A percentile compares a stretch with the other conserved stretches of the same genome.
Conservation (phyloP, 30 jellyfish, hydroid and myxozoan genomes). For the Phacellophora camtschatica region DNA sequence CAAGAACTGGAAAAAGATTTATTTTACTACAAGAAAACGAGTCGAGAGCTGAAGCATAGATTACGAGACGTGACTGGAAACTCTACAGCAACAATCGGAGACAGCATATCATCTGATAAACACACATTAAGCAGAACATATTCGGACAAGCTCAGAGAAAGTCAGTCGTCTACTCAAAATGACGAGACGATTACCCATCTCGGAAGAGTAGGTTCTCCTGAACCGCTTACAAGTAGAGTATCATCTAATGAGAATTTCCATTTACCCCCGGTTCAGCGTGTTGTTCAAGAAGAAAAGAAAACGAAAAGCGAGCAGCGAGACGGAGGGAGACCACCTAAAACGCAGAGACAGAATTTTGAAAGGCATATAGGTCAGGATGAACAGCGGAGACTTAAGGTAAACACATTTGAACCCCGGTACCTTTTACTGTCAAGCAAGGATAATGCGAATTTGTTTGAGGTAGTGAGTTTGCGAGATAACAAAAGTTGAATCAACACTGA, state of each 20-base stretch:
- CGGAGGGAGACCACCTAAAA: constrained; percentile 31
- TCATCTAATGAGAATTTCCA: constrained; percentile 44
- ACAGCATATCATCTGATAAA: constrained; percentile 36
- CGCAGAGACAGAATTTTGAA: constrained; percentile 27
- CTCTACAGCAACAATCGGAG: constrained; percentile 19
- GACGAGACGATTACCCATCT: constrained; percentile 18
- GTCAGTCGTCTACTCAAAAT: background rate
- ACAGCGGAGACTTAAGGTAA: constrained; percentile 51
- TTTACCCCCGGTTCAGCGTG: constrained; percentile 62
- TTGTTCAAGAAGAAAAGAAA: constrained; percentile 41
- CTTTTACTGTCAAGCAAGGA: too few relatives aligned
- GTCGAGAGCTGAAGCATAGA: constrained; percentile 73
- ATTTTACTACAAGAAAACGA: constrained; percentile 78
- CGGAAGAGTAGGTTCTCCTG: constrained; percentile 38
- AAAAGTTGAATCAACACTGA: too few relatives aligned
- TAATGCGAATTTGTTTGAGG: too few relatives aligned
- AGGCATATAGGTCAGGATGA: constrained; percentile 42
- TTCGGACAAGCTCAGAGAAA: constrained; percentile 22
- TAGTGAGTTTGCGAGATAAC: too few relatives aligned
- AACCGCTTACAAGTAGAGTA: background rate
- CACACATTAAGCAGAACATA: constrained; percentile 2
- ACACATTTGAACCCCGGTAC: too few relatives aligned
- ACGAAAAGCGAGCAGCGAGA: constrained; percentile 28
- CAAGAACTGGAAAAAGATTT: constrained; percentile 83
- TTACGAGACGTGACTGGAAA: constrained; percentile 54